These are phyloP conservation scores for Rhodophaea formosa DNA, from an alignment of 2,888 invertebrate species.

Conservation along the genomic window DNA sequence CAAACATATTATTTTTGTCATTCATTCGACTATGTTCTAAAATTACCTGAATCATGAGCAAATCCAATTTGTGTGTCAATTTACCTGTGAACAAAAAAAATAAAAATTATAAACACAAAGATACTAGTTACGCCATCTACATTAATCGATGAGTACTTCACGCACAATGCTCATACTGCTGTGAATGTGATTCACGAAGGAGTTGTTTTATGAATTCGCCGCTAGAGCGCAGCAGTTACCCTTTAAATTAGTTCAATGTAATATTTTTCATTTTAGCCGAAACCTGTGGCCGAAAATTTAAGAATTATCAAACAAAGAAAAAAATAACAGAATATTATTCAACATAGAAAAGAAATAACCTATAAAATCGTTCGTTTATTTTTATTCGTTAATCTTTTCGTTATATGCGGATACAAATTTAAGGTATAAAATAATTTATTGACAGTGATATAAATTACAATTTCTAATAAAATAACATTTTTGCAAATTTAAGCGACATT, in stretches of 20 bases:
- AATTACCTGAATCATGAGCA: neutral
- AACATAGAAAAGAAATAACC: no score
- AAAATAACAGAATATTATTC: no score
- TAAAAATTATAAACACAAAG: neutral
- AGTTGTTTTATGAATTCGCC: neutral
- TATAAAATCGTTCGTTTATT: no score
- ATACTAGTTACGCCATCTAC: conserved; percentile 42
- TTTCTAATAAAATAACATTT: no score
- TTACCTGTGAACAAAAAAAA: conserved; percentile 38
- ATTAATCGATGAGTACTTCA: conserved; percentile 26
- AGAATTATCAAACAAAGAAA: no score
- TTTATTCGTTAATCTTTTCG: no score
- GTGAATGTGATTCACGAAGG: neutral
- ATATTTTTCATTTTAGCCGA: no score
- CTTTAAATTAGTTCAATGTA: no score
- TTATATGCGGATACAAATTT: no score
- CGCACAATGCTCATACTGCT: conserved; percentile 3
- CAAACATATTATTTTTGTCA: neutral
- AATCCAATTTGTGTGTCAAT: conserved; percentile 6
- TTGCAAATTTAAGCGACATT: neutral
- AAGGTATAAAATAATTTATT: no score
- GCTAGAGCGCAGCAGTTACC: neutral
- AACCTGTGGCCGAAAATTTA: no score
- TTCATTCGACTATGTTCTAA: neutral
- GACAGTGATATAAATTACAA: no score